These are phyloP conservation scores for Pygoscelis adeliae DNA, from an alignment of 2,113 vertebrate genomes.

Conservation along the genomic window DNA sequence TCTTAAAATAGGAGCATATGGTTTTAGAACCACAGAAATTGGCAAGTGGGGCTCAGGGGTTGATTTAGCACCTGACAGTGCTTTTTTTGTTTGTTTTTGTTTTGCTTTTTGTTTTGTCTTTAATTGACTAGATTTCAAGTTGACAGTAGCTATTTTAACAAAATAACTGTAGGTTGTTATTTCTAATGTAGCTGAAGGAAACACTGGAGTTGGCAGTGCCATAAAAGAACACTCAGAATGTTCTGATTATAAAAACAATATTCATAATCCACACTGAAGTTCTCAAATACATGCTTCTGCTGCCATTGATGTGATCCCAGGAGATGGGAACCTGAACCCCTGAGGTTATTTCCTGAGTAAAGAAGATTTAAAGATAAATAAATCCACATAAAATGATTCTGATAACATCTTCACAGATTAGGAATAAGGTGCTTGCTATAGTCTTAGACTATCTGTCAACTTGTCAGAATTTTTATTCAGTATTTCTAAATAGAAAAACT, in stretches of 20 bases:
- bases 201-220: not conserved
- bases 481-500: conserved; percentile 31
- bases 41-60: not conserved
- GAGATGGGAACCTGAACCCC: not conserved
- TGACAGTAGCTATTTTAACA: conserved; percentile 8
- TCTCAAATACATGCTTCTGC: not conserved
- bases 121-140: conserved; percentile 10
- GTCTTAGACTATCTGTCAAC: conserved; percentile 2
- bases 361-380: conserved; percentile 29
- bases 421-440: not conserved
- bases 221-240: not conserved
- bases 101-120: conserved; percentile 10
- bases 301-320: not conserved
- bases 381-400: not conserved
- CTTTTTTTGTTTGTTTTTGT: not conserved
- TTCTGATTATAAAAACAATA: not conserved
- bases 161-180: not conserved
- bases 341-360: conserved; percentile 33
- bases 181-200: conserved; percentile 23
- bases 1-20: conserved; percentile 13
- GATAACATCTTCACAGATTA: conserved; percentile 11
- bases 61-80: conserved; percentile 35
- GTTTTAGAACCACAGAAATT: not conserved
- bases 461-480: conserved; percentile 3
- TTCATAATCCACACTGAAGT: not conserved